Evolutionary conservation across 2,888 invertebrate genomes (phyloP).

Genomic region (Adelphocoris suturalis): DNA sequence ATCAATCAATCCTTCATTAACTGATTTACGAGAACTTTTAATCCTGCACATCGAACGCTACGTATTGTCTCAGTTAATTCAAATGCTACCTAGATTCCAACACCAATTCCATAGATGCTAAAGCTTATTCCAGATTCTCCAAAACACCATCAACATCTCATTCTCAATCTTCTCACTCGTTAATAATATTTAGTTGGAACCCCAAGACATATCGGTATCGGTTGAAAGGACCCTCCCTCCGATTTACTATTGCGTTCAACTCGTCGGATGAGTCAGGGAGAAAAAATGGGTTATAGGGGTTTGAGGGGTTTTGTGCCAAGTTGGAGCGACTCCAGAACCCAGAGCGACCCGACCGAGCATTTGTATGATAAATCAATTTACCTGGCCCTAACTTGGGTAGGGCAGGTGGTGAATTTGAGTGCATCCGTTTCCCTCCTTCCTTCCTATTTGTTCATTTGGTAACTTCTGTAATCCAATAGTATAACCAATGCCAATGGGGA

Average conservation of each 20-base stretch:
- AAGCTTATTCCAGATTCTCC: too few relatives aligned
- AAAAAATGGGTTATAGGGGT: constrained; percentile 70
- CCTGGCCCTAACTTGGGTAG: constrained; percentile 64
- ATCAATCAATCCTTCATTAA: too few relatives aligned
- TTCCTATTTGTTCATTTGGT: constrained; percentile 49
- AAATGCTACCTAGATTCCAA: too few relatives aligned
- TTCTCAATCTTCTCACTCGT: too few relatives aligned
- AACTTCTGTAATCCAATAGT: constrained; percentile 39
- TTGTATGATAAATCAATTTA: constrained; percentile 71
- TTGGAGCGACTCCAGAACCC: constrained; percentile 66
- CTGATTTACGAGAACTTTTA: too few relatives aligned
- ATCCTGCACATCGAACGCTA: too few relatives aligned
- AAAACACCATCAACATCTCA: too few relatives aligned
- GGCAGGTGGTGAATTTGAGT: constrained; percentile 69
- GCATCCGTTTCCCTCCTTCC: constrained; percentile 54
- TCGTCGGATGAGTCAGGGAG: constrained; percentile 68
- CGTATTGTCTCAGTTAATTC: too few relatives aligned
- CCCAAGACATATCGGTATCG: constrained; percentile 43
- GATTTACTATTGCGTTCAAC: constrained; percentile 59
- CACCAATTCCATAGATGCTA: too few relatives aligned
- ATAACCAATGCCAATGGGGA: not conserved
- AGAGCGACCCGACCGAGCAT: constrained; percentile 52
- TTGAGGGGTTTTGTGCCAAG: constrained; percentile 65
- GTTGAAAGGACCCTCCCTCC: constrained; percentile 9
- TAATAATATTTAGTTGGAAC: too few relatives aligned